Percentiles rank a stretch among this genome's conserved stretches.
phyloP scores from a whole-genome alignment of 2,888 invertebrate species.

The Alsophila aescularia region DNA sequence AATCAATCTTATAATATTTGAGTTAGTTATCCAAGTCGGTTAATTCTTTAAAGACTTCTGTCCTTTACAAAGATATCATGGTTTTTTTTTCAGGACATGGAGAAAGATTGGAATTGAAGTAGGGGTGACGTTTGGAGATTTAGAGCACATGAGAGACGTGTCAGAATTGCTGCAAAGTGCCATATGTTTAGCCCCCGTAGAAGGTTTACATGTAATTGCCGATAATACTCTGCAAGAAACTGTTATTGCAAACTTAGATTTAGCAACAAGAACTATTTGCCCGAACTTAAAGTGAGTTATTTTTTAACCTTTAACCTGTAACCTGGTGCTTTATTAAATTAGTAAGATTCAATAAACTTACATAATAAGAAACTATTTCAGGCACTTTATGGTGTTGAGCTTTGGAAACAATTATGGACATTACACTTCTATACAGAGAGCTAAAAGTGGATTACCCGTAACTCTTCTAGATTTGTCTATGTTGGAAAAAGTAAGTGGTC shows the following conservation, averaged over 20 bases:
- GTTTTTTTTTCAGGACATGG: constrained; percentile 36
- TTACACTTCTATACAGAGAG: constrained; percentile 4
- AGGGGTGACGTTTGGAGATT: constrained; percentile 11
- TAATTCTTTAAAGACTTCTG: background rate
- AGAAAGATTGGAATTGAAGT: constrained; percentile 26
- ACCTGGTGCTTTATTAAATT: background rate
- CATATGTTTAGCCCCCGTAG: constrained; percentile 2
- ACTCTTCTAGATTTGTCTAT: constrained; percentile 17
- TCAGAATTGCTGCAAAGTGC: constrained; percentile 6
- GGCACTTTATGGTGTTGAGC: constrained; percentile 11
- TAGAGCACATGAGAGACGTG: constrained; percentile 3
- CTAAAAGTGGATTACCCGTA: constrained; percentile 12
- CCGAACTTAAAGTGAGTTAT: constrained; percentile 17
- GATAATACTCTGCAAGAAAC: background rate
- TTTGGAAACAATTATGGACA: background rate
- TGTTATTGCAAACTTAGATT: background rate
- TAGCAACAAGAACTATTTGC: constrained; percentile 4
- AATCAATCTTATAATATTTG: background rate
- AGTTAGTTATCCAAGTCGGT: background rate
- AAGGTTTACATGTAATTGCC: constrained; percentile 11
- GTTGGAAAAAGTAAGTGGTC: constrained; percentile 12
- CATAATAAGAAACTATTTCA: background rate
- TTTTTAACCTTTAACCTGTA: background rate
- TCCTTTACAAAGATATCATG: background rate
- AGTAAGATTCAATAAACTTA: background rate